These are phyloP conservation scores for Misgurnus anguillicaudatus DNA, from an alignment of 2,113 vertebrate genomes.

Conservation along the genomic window DNA sequence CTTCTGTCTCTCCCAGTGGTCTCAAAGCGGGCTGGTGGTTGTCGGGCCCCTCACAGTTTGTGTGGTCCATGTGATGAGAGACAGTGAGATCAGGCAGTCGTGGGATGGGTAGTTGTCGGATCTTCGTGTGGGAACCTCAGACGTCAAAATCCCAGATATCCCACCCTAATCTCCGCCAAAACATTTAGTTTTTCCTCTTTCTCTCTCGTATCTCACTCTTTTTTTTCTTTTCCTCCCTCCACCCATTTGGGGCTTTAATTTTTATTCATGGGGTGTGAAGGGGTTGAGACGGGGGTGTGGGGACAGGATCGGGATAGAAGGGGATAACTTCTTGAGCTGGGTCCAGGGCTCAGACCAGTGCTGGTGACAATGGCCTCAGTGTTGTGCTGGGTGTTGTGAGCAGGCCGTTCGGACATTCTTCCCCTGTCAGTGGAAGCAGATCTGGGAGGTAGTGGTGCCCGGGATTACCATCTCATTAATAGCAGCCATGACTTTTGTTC, in stretches of 20 bases:
- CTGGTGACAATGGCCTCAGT: slow-evolving; percentile 92
- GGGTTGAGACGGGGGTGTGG: slow-evolving; percentile 58
- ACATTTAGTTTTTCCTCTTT: slow-evolving; percentile 69
- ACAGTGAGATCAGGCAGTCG: slow-evolving; percentile 49
- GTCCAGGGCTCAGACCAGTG: slow-evolving; percentile 89
- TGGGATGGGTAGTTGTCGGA: slow-evolving; percentile 64
- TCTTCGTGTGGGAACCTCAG: slow-evolving; percentile 97
- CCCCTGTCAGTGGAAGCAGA: slow-evolving; percentile 99
- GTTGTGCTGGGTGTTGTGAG: slow-evolving; percentile 92
- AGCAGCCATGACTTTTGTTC: slow-evolving; percentile 99
- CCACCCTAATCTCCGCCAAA: slow-evolving; percentile 81
- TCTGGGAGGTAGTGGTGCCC: slow-evolving; percentile 99
- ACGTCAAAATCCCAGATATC: slow-evolving; percentile 76
- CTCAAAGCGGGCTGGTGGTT: neutral
- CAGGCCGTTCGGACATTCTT: slow-evolving; percentile 98
- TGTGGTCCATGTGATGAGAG: slow-evolving; percentile 76
- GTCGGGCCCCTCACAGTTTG: slow-evolving; percentile 79
- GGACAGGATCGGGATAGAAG: slow-evolving; percentile 51
- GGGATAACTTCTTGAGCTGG: slow-evolving; percentile 91
- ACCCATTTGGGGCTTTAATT: slow-evolving; percentile 84
- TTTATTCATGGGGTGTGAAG: slow-evolving; percentile 83
- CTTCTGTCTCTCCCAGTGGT: slow-evolving; percentile 8
- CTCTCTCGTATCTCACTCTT: slow-evolving; percentile 60
- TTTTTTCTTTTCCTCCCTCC: slow-evolving; percentile 71
- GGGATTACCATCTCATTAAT: slow-evolving; percentile 99